A percentile compares a stretch with the other conserved stretches of the same genome.
These are phyloP conservation scores for Hafferia zeledoni DNA, from an alignment of 2,797 vertebrate genomes.

Conservation along the genomic window DNA sequence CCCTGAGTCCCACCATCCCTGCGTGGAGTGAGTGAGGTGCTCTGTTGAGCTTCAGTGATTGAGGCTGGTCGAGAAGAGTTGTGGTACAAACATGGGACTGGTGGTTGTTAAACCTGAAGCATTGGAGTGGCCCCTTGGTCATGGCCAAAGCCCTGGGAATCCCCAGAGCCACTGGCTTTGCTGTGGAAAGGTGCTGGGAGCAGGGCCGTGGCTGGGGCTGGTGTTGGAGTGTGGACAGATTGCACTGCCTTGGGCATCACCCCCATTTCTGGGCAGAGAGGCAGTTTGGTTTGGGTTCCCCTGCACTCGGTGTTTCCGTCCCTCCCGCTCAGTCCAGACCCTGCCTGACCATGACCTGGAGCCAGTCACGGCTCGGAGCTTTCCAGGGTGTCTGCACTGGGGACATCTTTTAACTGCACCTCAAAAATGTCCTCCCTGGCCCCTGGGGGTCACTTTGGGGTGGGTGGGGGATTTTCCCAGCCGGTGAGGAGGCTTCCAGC, in stretches of 20 bases:
- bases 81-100: fast-evolving
- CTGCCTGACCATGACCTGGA: fast-evolving
- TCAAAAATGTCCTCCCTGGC: not conserved
- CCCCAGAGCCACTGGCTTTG: fast-evolving
- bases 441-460: fast-evolving
- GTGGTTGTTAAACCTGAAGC: not conserved
- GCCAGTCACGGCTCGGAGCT: fast-evolving
- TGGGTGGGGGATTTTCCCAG: not conserved
- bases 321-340: not conserved
- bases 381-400: fast-evolving
- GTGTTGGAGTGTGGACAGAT: fast-evolving
- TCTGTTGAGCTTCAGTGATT: not conserved
- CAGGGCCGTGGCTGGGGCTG: fast-evolving
- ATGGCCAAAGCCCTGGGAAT: not conserved
- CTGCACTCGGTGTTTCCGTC: not conserved
- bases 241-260: not conserved
- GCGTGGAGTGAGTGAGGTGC: not conserved
- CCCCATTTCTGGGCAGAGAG: not conserved
- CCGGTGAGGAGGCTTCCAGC: not conserved
- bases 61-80: not conserved
- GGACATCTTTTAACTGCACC: not conserved
- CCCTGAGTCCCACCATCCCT: not conserved
- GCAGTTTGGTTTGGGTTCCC: not conserved
- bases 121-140: not conserved
- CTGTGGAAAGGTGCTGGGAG: not conserved